Base-by-base conservation (phyloP, 1,140 invertebrate species). In the Venturia canescens region DNA sequence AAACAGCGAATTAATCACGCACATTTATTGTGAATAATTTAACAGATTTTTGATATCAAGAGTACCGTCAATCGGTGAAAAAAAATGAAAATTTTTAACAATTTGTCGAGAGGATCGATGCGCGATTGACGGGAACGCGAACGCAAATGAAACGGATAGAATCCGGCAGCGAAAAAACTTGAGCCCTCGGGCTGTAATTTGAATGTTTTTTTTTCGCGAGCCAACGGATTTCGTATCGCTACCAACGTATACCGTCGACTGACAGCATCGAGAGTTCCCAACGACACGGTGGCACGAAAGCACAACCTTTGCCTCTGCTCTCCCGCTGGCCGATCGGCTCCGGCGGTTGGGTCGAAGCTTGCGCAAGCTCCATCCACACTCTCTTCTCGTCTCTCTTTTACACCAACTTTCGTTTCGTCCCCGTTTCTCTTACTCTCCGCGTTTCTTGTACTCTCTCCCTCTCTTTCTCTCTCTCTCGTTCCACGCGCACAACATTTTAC, bases 341-440 rank as follows among this genome's bases (percentile, higher is more conserved):
- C 74, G 76, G 82, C 77, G 83, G 85, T 87, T 86, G 85, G 88
- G 88, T 89, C 88, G 89, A 90, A 90, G 85, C 88, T 89, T 88
- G 90, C 90, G 90, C 90, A 90, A 89, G 86, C 89, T 89, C 87
- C 78, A 84, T 87, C 80, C 81, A 81, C 82, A 81, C 69, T 80
- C 78, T 70, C 21, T 57, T 23, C 5, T 0, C 11, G 6, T 63
- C 60, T 63, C 60, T 63, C 23, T 26, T 63, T 26, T 57, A 18
- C 53, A 57, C 53, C 53, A 57, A 57, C 53, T 57, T 57, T 57
- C 53, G n/a, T 57, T n/a, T 57, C 21, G 16, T 13, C 53, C 53
- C 21, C 74, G 31, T 79, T 82, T 84, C 63, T 44, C 34, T 53
- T 57, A 67, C 57, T 21, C 53, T 3, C 60, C 57, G 38, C 0